Conservation (phyloP, 2,888 invertebrate genomes). For the Phortica okadai region DNA sequence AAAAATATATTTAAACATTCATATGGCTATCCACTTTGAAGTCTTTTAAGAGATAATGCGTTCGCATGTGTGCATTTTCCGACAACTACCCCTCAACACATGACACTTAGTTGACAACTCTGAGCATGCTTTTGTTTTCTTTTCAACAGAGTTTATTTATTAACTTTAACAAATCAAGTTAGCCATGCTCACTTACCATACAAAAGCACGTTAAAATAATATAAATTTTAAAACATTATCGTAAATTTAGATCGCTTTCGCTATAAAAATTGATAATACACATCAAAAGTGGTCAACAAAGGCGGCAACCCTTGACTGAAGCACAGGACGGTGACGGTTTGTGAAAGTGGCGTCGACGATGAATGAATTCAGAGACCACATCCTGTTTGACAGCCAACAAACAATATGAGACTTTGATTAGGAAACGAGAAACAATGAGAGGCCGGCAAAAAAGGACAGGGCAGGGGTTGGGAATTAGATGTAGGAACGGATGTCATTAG, state of each 20-base stretch:
- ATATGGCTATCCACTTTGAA: background rate
- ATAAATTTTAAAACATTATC: slow-evolving; percentile 70
- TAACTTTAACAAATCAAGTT: slow-evolving; percentile 72
- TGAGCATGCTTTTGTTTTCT: slow-evolving; percentile 51
- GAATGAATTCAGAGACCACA: slow-evolving; percentile 37
- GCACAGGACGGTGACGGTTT: slow-evolving; percentile 54
- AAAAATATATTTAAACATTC: too few species aligned
- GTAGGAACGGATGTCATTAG: slow-evolving; percentile 67
- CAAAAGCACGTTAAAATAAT: slow-evolving; percentile 57
- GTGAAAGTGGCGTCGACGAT: slow-evolving; percentile 16
- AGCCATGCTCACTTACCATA: slow-evolving; percentile 70
- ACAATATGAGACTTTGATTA: slow-evolving; percentile 66
- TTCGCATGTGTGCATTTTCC: slow-evolving; percentile 62
- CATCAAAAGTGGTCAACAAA: slow-evolving; percentile 21
- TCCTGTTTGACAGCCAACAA: slow-evolving; percentile 47
- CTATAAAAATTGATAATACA: slow-evolving; percentile 59
- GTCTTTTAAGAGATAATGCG: background rate
- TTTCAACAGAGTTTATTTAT: slow-evolving; percentile 65
- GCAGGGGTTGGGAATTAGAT: slow-evolving; percentile 11
- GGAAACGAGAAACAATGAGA: slow-evolving; percentile 71
- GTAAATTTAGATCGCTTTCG: slow-evolving; percentile 66
- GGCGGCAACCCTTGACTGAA: slow-evolving; percentile 26
- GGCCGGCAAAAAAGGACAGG: slow-evolving; percentile 45
- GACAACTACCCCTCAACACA: slow-evolving; percentile 34
- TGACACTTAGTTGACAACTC: slow-evolving; percentile 28